A percentile compares a stretch with the other conserved stretches of the same genome.
Evolutionary conservation across 2,888 invertebrate genomes (phyloP).

Genomic region (Trachelus stipa): DNA sequence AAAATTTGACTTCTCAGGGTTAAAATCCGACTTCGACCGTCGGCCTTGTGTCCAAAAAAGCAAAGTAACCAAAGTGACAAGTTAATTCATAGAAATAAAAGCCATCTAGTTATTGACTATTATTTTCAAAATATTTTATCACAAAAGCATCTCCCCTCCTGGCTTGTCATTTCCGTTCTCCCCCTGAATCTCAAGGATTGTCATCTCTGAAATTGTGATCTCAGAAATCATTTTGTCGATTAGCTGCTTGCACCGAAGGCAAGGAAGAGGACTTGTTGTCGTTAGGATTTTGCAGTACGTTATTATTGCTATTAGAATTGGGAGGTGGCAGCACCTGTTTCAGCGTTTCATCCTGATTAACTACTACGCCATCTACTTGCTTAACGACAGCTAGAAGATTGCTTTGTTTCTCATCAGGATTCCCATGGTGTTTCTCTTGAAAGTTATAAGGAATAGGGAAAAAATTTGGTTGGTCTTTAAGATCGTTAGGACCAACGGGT

Average conservation of each 20-base stretch:
- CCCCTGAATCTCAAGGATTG: background rate
- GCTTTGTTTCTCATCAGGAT: background rate
- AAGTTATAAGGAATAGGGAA: slow-evolving; percentile 41
- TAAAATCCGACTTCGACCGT: background rate
- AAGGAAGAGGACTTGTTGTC: slow-evolving; percentile 31
- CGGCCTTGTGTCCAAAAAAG: background rate
- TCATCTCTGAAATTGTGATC: too few species aligned
- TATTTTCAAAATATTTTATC: background rate
- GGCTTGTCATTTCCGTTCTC: background rate
- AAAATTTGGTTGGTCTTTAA: slow-evolving; percentile 23
- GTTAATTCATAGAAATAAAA: background rate
- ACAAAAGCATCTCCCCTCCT: background rate
- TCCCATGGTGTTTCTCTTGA: slow-evolving; percentile 8
- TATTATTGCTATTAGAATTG: slow-evolving; percentile 23
- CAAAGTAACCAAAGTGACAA: background rate
- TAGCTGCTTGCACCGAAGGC: slow-evolving; percentile 3
- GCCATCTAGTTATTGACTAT: background rate
- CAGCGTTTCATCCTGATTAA: slow-evolving; percentile 27
- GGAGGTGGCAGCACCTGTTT: slow-evolving; percentile 35
- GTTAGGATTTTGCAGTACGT: slow-evolving; percentile 12
- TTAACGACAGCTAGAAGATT: slow-evolving; percentile 6
- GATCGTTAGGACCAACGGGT: slow-evolving; percentile 50
- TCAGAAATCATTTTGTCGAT: background rate
- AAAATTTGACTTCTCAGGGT: background rate
- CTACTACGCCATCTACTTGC: slow-evolving; percentile 7